A percentile compares a stretch with the other conserved stretches of the same genome.
phyloP scores from a whole-genome alignment of 2,888 invertebrate species.

The Galeruca laticollis region DNA sequence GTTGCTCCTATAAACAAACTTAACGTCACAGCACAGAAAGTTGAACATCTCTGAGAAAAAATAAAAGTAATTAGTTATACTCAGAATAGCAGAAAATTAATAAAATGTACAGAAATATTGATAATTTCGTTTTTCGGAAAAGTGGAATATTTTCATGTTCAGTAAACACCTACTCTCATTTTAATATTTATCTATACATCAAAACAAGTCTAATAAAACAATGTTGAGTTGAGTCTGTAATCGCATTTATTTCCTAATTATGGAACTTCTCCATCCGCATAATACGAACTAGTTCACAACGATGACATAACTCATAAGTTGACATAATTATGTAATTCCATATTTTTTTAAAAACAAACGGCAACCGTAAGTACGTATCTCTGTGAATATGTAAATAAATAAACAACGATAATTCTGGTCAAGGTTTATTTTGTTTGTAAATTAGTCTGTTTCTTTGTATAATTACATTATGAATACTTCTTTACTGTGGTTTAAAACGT shows the following conservation, averaged over 20 bases:
- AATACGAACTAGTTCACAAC: constrained; percentile 15
- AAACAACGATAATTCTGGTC: constrained; percentile 39
- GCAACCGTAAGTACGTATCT: neutral
- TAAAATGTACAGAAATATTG: too few species aligned
- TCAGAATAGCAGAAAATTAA: neutral
- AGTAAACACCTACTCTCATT: too few species aligned
- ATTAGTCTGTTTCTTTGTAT: constrained; percentile 31
- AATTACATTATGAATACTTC: constrained; percentile 25
- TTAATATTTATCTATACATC: too few species aligned
- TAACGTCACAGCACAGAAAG: constrained; percentile 91
- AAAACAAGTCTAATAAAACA: too few species aligned
- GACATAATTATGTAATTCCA: constrained; percentile 6
- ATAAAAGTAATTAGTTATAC: neutral
- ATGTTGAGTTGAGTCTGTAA: neutral
- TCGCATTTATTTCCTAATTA: neutral
- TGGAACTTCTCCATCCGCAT: neutral
- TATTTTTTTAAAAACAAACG: constrained; percentile 9
- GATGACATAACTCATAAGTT: neutral
- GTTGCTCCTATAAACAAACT: constrained; percentile 94
- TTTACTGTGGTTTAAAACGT: neutral
- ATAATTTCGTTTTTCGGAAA: too few species aligned
- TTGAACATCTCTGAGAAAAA: constrained; percentile 84
- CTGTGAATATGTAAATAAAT: constrained; percentile 22
- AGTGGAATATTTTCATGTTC: too few species aligned
- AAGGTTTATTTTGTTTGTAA: constrained; percentile 44